A percentile compares a stretch with the other conserved stretches of the same genome.
Conservation (phyloP, 2,888 invertebrate genomes). For the Amitus sp. region DNA sequence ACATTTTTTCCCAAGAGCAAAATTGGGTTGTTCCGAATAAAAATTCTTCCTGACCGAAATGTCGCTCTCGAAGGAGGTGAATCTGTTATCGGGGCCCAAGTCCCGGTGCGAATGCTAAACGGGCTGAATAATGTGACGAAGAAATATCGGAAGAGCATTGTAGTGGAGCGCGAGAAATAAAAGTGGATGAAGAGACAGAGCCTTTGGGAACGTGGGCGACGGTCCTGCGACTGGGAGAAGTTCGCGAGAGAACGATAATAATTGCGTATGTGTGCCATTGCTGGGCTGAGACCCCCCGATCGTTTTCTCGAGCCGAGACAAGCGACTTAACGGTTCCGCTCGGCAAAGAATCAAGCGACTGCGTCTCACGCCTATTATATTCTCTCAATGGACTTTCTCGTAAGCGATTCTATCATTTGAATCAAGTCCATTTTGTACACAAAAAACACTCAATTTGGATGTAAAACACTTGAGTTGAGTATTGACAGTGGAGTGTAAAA, state of each 20-base stretch:
- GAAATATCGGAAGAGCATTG: not conserved
- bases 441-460: too few species aligned
- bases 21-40: too few species aligned
- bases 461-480: too few species aligned
- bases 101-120: not conserved
- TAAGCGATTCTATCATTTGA: not conserved
- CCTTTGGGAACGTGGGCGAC: not conserved
- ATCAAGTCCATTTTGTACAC: too few species aligned
- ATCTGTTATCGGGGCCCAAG: too few species aligned
- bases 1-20: too few species aligned
- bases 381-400: not conserved
- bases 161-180: not conserved
- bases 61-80: too few species aligned
- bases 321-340: conserved; percentile 5
- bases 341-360: not conserved
- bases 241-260: conserved; percentile 4
- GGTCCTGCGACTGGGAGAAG: conserved; percentile 1
- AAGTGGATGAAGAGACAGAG: not conserved
- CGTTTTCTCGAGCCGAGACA: conserved; percentile 4
- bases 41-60: not conserved
- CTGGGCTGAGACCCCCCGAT: not conserved
- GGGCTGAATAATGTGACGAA: not conserved
- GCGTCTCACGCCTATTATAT: conserved; percentile 2
- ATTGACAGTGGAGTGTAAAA: too few species aligned
- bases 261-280: conserved; percentile 5